Percentiles rank a stretch among this genome's conserved stretches.
Evolutionary conservation across 92 coral and sea anemone genomes (phyloP).

Genomic region (Meandrina meandrites): DNA sequence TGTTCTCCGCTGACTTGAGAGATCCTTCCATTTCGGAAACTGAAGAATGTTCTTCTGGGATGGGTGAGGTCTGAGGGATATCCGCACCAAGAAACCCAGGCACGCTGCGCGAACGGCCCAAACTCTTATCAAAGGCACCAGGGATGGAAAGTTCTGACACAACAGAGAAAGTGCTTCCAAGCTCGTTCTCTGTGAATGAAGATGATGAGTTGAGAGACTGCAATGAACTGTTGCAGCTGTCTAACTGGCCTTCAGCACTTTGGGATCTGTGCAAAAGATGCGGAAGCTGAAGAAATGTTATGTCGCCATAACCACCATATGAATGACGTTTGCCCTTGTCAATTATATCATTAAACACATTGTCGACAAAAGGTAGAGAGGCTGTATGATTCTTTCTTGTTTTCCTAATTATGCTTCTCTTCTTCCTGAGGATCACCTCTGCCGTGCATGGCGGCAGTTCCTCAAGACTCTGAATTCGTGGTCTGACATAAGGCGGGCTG

Average conservation of each 20-base stretch:
- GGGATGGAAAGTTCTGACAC: constrained; percentile 31
- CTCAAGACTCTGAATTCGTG: constrained; percentile 69
- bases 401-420: constrained; percentile 48
- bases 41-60: constrained; percentile 39
- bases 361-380: constrained; percentile 43
- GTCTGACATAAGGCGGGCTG: constrained; percentile 73
- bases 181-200: constrained; percentile 44
- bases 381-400: constrained; percentile 53
- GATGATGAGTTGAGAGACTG: constrained; percentile 47
- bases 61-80: constrained; percentile 38
- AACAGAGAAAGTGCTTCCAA: constrained; percentile 54
- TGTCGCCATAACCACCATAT: constrained; percentile 45
- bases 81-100: constrained; percentile 42
- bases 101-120: constrained; percentile 49
- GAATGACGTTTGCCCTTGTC: constrained; percentile 51
- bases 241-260: constrained; percentile 23
- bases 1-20: constrained; percentile 2
- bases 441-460: constrained; percentile 65
- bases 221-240: constrained; percentile 45
- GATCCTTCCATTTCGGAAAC: constrained; percentile 29
- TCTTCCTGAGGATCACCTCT: constrained; percentile 63
- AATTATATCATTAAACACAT: constrained; percentile 27
- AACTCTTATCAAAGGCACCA: constrained; percentile 24
- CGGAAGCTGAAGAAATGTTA: constrained; percentile 18
- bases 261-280: constrained; percentile 28